Base-by-base conservation (phyloP, 2,888 invertebrate species). In the Dioctria rufipes region DNA sequence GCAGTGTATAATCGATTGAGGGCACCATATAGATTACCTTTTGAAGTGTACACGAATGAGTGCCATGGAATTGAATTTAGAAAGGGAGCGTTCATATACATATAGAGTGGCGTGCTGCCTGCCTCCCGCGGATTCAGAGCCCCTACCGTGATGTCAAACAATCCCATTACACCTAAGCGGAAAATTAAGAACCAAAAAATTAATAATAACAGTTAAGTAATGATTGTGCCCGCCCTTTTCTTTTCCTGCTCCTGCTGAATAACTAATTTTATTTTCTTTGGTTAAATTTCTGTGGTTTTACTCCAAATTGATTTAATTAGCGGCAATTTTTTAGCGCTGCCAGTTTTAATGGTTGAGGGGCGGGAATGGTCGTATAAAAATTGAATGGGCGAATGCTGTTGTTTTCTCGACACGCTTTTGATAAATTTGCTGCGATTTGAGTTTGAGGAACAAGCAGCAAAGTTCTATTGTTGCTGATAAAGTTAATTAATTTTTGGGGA, bases 251-350 rank as follows among this genome's bases (percentile, higher is more conserved):
- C 11, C n/a, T 11, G n/a, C n/a, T 25, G 58, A 13, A 11, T 58
- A 58, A 6, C 11, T 13, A 11, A 58, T 58, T 58, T 58, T 58
- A 58, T 58, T 58, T 58, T 11, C 58, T 58, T 11, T 5, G 5
- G 25, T 58, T 5, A 13, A 11, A 58, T 58, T 58, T 58, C 25
- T 58, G 58, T 25, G 58, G 58, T 58, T 58, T 58, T 58, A 8
- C 58, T 58, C 58, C 5, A 58, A 58, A 58, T 58, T 58, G 58
- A 13, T 58, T 58, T 13, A 58, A 58, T 58, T 58, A 13, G 58
- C 5, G 11, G 58, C 25, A 5, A 58, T 58, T 58, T 58, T 58
- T 58, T 58, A 58, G 8, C 11, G 58, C 25, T 58, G 58, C 58
- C 58, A 58, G 58, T 58, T 58, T 6, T 58, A 58, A 58, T 58